Evolutionary conservation across 2,888 invertebrate species (phyloP), one percentile per base, ranked within the genome.

Genomic region (Agrochola circellaris): DNA sequence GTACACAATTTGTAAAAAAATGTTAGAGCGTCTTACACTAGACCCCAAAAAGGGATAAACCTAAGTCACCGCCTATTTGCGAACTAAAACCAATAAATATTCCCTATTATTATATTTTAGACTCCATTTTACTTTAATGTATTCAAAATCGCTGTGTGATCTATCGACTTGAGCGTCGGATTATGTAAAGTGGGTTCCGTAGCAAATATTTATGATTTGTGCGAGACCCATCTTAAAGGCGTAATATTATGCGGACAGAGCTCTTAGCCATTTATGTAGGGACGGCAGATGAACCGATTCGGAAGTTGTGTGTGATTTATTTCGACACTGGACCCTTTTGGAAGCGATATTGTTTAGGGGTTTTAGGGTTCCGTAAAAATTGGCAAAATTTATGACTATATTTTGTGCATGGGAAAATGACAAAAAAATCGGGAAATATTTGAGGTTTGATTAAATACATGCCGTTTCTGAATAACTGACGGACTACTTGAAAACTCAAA

Each of bases 191-290:
- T 77, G 77, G 82, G 77, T 78, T 81, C 75, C 78, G 71, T 74
- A 75, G 83, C 84, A 89, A 89, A 89, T 89, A 87, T 89, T 90
- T 89, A 88, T 87, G 86, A 89, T 86, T 88, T 86, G 74, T 79
- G 80, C 77, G 76, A 54, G 73, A 79, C 79, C 77, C 77, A 48
- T 76, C 77, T 75, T 80, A 62, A 73, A 66, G 75, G 62, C 60
- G 79, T 79, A 65, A 86, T 81, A 81, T 84, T 81, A 80, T 87
- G 69, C 79, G 62, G 79, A 83, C 74, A 73, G 79, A 77, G 81
- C 67, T 66, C 26, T 69, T 64, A 77, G 74, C 56, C 68, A 67
- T 79, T 77, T 79, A 75, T 72, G 71, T 65, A 58, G 9, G 20
- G 65, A 20, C 42, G 72, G 65, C 75, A 81, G 71, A 68, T 70